Conservation (phyloP, 1,140 invertebrate genomes). For the Phthorimaea operculella region DNA sequence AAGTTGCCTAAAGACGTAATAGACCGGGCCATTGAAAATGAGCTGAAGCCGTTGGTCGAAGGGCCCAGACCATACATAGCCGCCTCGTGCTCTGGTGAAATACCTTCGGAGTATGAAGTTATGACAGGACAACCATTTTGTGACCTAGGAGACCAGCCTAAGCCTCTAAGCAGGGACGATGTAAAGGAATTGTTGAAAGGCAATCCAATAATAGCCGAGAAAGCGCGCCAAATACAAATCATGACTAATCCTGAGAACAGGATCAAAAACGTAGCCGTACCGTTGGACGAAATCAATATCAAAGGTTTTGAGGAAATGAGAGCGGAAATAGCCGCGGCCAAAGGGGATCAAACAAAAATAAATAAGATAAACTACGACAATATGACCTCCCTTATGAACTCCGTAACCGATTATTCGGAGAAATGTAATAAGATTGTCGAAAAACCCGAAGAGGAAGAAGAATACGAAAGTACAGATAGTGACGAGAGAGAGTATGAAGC, state of each 20-base stretch:
- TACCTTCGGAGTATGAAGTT: slow-evolving; percentile 54
- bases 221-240: slow-evolving; percentile 60
- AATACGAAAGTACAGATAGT: slow-evolving; percentile 19
- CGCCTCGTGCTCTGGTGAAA: slow-evolving; percentile 31
- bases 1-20: slow-evolving; percentile 39
- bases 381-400: slow-evolving; percentile 44
- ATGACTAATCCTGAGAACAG: slow-evolving; percentile 23
- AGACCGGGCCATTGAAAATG: slow-evolving; percentile 51
- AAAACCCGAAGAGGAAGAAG: slow-evolving; percentile 7
- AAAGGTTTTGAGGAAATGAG: slow-evolving; percentile 35
- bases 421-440: slow-evolving; percentile 16
- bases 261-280: slow-evolving; percentile 27
- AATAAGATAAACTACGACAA: slow-evolving; percentile 48
- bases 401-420: slow-evolving; percentile 27
- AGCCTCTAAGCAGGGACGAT: slow-evolving; percentile 39
- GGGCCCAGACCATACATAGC: slow-evolving; percentile 39
- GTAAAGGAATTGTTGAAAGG: slow-evolving; percentile 45
- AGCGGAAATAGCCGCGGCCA: slow-evolving; percentile 34
- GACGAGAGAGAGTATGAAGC: slow-evolving; percentile 47
- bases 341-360: slow-evolving; percentile 30
- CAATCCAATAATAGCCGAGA: slow-evolving; percentile 50
- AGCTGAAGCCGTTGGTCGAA: slow-evolving; percentile 36
- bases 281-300: slow-evolving; percentile 47
- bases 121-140: slow-evolving; percentile 61
- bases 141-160: slow-evolving; percentile 37